Percentiles rank a stretch among this genome's conserved stretches.
Evolutionary conservation across 2,888 invertebrate species (phyloP).

Genomic region (Caradrina kadenii): DNA sequence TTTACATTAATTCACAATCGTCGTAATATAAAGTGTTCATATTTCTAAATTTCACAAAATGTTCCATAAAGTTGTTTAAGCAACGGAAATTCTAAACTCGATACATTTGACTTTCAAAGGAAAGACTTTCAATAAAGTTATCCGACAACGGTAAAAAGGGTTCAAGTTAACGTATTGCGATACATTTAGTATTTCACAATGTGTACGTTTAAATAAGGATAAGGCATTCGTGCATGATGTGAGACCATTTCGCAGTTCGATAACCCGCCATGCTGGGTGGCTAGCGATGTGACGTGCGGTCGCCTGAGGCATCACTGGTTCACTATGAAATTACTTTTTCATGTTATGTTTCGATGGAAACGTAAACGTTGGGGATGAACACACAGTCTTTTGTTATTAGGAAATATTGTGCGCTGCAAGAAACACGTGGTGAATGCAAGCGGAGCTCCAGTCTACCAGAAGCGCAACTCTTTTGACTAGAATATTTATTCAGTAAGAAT

Average conservation of each 20-base stretch:
- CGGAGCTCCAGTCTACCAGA: constrained; percentile 11
- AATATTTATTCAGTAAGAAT: neutral
- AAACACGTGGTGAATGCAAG: constrained; percentile 18
- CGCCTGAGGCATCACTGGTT: constrained; percentile 37
- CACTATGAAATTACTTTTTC: constrained; percentile 49
- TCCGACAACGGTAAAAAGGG: constrained; percentile 36
- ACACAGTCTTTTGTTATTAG: constrained; percentile 30
- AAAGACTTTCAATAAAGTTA: constrained; percentile 41
- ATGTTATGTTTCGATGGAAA: constrained; percentile 27
- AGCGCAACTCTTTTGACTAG: constrained; percentile 8
- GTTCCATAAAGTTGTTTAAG: constrained; percentile 31
- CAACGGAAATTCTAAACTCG: constrained; percentile 24
- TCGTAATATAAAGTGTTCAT: constrained; percentile 7
- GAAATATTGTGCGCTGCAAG: constrained; percentile 10
- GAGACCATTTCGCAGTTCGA: constrained; percentile 58
- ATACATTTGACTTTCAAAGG: constrained; percentile 49
- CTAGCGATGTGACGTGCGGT: constrained; percentile 26
- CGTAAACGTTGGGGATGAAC: constrained; percentile 21
- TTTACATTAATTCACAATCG: constrained; percentile 19
- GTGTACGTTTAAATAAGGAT: constrained; percentile 51
- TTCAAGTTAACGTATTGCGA: constrained; percentile 31
- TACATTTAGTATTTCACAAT: constrained; percentile 41
- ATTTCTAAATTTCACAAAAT: constrained; percentile 18
- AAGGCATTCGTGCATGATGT: constrained; percentile 56
- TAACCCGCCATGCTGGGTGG: constrained; percentile 32